Evolutionary conservation across 2,888 invertebrate genomes (phyloP).

Genomic region (Apamea epomidion): DNA sequence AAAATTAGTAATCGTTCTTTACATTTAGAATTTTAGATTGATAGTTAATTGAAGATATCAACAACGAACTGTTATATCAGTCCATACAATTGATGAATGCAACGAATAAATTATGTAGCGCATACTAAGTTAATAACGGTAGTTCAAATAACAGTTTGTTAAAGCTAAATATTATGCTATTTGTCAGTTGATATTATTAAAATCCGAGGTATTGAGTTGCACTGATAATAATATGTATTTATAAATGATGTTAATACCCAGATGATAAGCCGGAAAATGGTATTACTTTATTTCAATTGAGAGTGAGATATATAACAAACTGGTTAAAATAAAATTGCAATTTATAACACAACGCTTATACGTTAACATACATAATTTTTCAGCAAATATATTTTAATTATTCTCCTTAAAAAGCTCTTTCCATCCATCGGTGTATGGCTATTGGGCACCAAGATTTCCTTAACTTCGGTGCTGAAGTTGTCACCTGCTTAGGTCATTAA

Average conservation of each 20-base stretch:
- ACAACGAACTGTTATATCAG: conserved; percentile 26
- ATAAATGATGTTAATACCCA: conserved; percentile 8
- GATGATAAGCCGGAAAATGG: not conserved
- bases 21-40: conserved; percentile 46
- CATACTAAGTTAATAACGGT: conserved; percentile 11
- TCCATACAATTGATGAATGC: conserved; percentile 39
- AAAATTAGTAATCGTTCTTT: conserved; percentile 53
- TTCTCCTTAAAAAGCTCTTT: not conserved
- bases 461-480: not conserved
- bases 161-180: conserved; percentile 12
- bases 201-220: conserved; percentile 21
- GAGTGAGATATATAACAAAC: not conserved
- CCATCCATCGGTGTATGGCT: not conserved
- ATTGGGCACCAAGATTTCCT: not conserved
- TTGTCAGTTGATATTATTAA: conserved; percentile 18
- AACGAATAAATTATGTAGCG: conserved; percentile 14
- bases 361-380: not conserved
- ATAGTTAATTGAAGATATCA: conserved; percentile 40
- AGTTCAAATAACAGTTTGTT: conserved; percentile 22
- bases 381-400: not conserved
- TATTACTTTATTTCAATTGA: not conserved
- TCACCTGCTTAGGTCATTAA: not conserved
- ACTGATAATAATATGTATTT: conserved; percentile 34
- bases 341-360: not conserved
- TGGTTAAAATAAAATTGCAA: not conserved